phyloP scores from a whole-genome alignment of 1,140 invertebrate species.

The Ladona fulva region DNA sequence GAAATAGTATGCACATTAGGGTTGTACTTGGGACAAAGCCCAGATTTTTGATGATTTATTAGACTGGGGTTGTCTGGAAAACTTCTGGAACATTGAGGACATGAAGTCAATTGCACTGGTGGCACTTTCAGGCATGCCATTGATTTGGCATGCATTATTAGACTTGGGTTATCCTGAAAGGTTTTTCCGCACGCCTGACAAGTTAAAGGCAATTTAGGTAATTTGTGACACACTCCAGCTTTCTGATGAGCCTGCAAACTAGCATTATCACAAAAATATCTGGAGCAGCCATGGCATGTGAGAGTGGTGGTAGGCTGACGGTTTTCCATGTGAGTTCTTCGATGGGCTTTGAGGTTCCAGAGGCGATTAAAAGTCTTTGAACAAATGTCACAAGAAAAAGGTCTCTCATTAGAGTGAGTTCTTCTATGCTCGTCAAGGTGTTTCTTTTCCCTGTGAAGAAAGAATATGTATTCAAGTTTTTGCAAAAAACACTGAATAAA shows the following conservation, averaged over 20 bases:
- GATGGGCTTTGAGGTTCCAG: not conserved
- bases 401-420: slow-evolving; percentile 14
- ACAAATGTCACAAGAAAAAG: slow-evolving; percentile 14
- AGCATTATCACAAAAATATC: not conserved
- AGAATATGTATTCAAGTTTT: not conserved
- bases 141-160: not conserved
- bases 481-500: no score
- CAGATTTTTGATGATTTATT: not conserved
- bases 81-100: not conserved
- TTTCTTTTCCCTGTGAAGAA: not conserved
- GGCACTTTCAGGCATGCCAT: not conserved
- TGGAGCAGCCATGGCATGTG: not conserved
- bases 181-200: not conserved
- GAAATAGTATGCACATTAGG: not conserved
- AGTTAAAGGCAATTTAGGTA: not conserved
- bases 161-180: not conserved
- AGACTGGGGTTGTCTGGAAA: not conserved
- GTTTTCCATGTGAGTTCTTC: not conserved
- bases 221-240: not conserved
- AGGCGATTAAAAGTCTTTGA: slow-evolving; percentile 12
- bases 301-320: not conserved
- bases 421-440: slow-evolving; percentile 13
- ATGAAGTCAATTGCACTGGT: not conserved
- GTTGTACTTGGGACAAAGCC: not conserved
- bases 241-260: not conserved